Evolutionary conservation across 2,113 vertebrate species (phyloP).

Genomic region (Porphyrio hochstetteri): DNA sequence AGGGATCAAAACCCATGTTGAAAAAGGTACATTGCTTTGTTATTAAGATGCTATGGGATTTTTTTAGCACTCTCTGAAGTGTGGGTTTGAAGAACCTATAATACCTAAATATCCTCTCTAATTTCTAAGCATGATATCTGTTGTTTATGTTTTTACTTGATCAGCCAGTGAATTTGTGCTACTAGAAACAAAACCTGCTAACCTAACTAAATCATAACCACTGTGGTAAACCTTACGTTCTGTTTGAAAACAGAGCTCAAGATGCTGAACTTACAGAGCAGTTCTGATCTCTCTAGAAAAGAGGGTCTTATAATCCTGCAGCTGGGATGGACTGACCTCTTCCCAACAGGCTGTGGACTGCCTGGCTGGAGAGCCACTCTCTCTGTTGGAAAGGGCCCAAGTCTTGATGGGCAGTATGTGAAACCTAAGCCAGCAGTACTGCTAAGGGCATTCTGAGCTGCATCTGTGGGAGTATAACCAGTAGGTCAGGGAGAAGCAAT

Average conservation of each 20-base stretch:
- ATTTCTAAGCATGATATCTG: not conserved
- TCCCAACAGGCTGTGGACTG: not conserved
- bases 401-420: not conserved
- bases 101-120: not conserved
- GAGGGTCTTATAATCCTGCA: not conserved
- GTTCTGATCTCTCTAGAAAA: not conserved
- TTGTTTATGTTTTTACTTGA: not conserved
- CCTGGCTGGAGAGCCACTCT: not conserved
- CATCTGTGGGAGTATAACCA: not conserved
- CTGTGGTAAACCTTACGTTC: not conserved
- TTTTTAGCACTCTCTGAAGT: not conserved
- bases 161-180: not conserved
- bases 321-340: not conserved
- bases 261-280: not conserved
- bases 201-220: too few relatives aligned
- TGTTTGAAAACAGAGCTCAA: not conserved
- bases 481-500: not conserved
- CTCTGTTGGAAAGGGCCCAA: not conserved
- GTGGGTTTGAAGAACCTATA: not conserved
- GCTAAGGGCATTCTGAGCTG: not conserved
- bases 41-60: rapidly evolving
- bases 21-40: slow-evolving; percentile 82
- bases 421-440: not conserved
- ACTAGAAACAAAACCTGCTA: too few relatives aligned
- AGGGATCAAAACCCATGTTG: slow-evolving; percentile 93